Percentiles rank a stretch among this genome's conserved stretches.
phyloP scores from a whole-genome alignment of 30 jellyfish, hydroid and myxozoan genomes.

The Euphysa ruthae region DNA sequence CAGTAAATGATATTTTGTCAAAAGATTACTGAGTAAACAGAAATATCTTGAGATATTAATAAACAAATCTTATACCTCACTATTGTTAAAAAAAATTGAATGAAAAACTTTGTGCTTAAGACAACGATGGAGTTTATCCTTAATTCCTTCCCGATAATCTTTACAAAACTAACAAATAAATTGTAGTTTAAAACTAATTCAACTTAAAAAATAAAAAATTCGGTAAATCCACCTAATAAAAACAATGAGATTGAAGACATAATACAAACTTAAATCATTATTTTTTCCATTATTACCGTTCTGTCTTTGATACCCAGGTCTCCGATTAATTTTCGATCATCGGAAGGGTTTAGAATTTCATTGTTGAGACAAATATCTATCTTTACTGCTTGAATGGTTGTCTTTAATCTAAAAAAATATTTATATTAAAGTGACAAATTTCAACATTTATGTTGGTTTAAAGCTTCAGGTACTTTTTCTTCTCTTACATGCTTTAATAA shows the following conservation, averaged over 20 bases:
- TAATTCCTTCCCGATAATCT: too few species aligned
- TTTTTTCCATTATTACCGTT: too few species aligned
- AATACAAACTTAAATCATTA: neutral
- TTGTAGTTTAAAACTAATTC: too few species aligned
- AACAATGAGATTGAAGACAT: neutral
- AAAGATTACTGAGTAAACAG: too few species aligned
- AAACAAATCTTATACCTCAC: too few species aligned
- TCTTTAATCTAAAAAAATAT: conserved; percentile 45
- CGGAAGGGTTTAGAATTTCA: conserved; percentile 54
- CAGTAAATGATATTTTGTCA: too few species aligned
- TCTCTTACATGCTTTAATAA: neutral
- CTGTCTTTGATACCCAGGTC: conserved; percentile 86
- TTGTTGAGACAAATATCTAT: conserved; percentile 77
- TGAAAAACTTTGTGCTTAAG: neutral
- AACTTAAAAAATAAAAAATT: too few species aligned
- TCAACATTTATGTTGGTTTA: neutral
- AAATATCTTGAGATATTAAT: too few species aligned
- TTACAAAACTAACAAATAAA: too few species aligned
- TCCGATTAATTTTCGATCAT: conserved; percentile 85
- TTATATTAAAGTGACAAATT: neutral
- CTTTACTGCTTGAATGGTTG: conserved; percentile 59
- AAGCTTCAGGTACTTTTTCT: neutral
- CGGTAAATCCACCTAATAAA: neutral
- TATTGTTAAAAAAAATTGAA: neutral
- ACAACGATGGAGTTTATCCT: too few species aligned